Percentiles rank a stretch among this genome's conserved stretches.
Conservation (phyloP, 2,888 invertebrate species). For the Dorcus hopei region DNA sequence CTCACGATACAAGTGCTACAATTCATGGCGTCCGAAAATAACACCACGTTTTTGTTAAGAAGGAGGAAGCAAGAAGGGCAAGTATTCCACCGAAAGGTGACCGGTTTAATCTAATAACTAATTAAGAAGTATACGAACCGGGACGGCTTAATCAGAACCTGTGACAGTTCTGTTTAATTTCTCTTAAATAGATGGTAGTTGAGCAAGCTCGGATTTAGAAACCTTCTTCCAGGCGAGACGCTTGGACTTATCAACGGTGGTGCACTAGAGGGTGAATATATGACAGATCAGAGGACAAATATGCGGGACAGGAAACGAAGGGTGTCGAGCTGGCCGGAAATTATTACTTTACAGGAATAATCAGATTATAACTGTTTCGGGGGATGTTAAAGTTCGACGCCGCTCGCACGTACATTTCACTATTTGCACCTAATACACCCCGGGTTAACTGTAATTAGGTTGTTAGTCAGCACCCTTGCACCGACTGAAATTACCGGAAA, state of each 20-base stretch:
- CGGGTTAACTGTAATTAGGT: conserved; percentile 30
- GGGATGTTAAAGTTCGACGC: conserved; percentile 27
- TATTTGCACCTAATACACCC: conserved; percentile 31
- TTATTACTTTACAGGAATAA: conserved; percentile 46
- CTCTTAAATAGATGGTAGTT: conserved; percentile 15
- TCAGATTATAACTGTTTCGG: conserved; percentile 44
- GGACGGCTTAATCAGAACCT: conserved; percentile 25
- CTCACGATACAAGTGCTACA: conserved; percentile 35
- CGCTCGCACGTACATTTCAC: conserved; percentile 27
- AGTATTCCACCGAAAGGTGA: conserved; percentile 10
- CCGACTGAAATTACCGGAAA: conserved; percentile 22
- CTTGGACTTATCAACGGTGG: conserved; percentile 12
- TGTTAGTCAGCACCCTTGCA: conserved; percentile 24
- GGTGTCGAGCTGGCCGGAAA: conserved; percentile 43
- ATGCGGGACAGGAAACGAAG: conserved; percentile 27
- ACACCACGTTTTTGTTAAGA: neutral
- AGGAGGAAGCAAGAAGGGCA: neutral
- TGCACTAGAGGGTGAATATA: conserved; percentile 11
- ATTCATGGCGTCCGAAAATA: conserved; percentile 30
- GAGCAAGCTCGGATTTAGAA: conserved; percentile 6
- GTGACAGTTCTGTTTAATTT: conserved; percentile 23
- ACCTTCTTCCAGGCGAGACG: conserved; percentile 5
- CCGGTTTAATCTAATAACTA: conserved; percentile 30
- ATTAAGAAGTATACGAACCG: conserved; percentile 23
- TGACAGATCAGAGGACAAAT: conserved; percentile 24